These are phyloP conservation scores for Goniozus legneri DNA, from an alignment of 1,140 invertebrate genomes.

Conservation along the genomic window DNA sequence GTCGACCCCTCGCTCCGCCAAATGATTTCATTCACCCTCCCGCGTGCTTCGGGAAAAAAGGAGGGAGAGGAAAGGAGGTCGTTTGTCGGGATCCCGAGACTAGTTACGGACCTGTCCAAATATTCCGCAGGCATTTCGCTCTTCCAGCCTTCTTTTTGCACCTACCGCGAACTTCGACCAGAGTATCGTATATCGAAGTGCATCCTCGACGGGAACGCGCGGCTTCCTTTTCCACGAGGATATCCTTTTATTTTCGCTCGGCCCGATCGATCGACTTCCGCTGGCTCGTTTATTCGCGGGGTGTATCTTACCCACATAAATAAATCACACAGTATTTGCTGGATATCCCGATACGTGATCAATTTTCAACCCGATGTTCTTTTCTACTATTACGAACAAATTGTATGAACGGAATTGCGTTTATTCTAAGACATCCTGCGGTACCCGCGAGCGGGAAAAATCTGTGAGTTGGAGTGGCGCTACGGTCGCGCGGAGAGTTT, in stretches of 20 bases:
- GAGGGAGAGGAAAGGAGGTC: not conserved
- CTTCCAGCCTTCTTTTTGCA: not conserved
- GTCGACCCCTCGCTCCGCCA: not conserved
- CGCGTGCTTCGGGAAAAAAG: not conserved
- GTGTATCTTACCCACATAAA: not conserved
- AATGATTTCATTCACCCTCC: slow-evolving; percentile 24
- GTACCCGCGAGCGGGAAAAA: too few species aligned
- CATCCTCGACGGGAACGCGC: not conserved
- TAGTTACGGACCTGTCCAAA: slow-evolving; percentile 16
- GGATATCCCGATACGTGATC: too few species aligned
- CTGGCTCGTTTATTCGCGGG: not conserved
- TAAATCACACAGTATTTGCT: too few species aligned
- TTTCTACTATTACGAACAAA: too few species aligned
- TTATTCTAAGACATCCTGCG: too few species aligned
- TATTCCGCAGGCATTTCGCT: slow-evolving; percentile 20
- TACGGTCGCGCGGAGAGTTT: too few species aligned
- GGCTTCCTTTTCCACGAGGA: slow-evolving; percentile 21
- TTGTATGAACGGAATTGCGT: too few species aligned
- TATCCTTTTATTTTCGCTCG: slow-evolving; percentile 17
- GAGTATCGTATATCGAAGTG: too few species aligned
- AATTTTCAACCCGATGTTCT: too few species aligned
- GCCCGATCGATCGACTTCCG: not conserved
- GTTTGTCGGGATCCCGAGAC: not conserved
- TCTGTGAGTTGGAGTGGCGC: too few species aligned
- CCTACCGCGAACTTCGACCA: not conserved